phyloP scores from a whole-genome alignment of 2,888 invertebrate species.

The Ametastegia equiseti region DNA sequence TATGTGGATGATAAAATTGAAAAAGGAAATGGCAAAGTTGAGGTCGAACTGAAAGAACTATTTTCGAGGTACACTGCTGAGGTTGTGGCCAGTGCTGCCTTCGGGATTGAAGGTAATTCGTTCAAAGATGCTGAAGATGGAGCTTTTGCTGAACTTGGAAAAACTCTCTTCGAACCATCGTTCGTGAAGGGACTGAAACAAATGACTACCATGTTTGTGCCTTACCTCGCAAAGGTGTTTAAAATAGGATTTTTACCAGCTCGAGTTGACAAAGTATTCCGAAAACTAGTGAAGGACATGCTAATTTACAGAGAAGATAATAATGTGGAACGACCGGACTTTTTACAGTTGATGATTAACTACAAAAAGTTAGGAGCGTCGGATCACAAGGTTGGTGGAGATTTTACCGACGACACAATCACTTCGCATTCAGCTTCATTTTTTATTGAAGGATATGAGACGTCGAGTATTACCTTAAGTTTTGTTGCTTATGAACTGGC shows the following conservation, averaged over 20 bases:
- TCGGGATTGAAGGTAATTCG: slow-evolving; percentile 64
- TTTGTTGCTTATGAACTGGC: slow-evolving; percentile 76
- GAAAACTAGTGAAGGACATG: no score
- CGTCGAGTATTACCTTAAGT: slow-evolving; percentile 76
- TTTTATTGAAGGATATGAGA: slow-evolving; percentile 78
- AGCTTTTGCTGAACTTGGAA: slow-evolving; percentile 41
- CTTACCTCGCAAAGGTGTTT: slow-evolving; percentile 53
- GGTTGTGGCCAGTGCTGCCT: slow-evolving; percentile 60
- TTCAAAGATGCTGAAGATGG: slow-evolving; percentile 57
- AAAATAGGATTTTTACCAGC: slow-evolving; percentile 68
- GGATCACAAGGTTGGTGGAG: slow-evolving; percentile 53
- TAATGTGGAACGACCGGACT: slow-evolving; percentile 75
- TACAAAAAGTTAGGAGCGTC: slow-evolving; percentile 64
- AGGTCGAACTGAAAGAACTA: slow-evolving; percentile 62
- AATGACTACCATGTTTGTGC: slow-evolving; percentile 47
- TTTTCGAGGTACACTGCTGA: slow-evolving; percentile 63
- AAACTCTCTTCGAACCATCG: slow-evolving; percentile 52
- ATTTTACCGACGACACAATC: slow-evolving; percentile 65
- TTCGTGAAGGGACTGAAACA: slow-evolving; percentile 47
- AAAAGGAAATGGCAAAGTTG: slow-evolving; percentile 66
- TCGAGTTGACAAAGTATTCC: no score
- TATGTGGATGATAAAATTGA: neutral
- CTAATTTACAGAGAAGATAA: no score
- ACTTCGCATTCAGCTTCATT: slow-evolving; percentile 76
- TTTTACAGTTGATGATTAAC: slow-evolving; percentile 76